These are phyloP conservation scores for Pammene fasciana DNA, from an alignment of 2,888 invertebrate genomes.

Conservation along the genomic window DNA sequence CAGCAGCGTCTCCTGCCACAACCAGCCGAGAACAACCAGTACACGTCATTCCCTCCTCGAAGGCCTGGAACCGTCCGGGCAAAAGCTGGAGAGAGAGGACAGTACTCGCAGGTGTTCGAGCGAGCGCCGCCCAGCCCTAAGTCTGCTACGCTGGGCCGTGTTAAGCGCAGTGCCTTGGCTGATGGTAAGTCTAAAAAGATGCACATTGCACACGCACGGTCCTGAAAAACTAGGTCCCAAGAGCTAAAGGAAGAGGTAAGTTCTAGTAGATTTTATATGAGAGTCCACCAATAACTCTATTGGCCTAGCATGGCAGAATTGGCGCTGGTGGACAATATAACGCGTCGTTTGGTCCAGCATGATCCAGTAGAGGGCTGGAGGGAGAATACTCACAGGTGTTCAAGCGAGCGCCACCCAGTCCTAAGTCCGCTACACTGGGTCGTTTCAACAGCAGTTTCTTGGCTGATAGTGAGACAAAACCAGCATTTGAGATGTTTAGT, in stretches of 20 bases:
- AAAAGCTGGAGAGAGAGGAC: constrained; percentile 75
- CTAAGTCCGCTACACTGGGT: constrained; percentile 42
- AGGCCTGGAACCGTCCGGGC: constrained; percentile 70
- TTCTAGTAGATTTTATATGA: no score
- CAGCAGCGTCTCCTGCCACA: constrained; percentile 77
- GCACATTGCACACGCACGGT: no score
- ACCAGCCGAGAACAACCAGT: constrained; percentile 74
- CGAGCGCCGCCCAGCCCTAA: constrained; percentile 4
- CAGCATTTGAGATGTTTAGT: no score
- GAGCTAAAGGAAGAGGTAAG: no score
- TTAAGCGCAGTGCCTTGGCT: constrained; percentile 70
- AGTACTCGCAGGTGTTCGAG: constrained; percentile 67
- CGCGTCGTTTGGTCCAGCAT: no score
- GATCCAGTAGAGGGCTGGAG: no score
- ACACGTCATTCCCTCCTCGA: constrained; percentile 76
- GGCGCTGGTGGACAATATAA: no score
- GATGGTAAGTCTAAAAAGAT: constrained; percentile 58
- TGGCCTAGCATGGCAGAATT: no score
- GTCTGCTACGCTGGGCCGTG: constrained; percentile 49
- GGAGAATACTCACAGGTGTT: constrained; percentile 73
- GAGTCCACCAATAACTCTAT: no score
- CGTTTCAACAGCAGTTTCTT: constrained; percentile 72
- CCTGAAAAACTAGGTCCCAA: no score
- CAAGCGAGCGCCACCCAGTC: constrained; percentile 6
- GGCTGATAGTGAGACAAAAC: constrained; percentile 55